Evolutionary conservation across 2,888 invertebrate species (phyloP), one percentile per base, ranked within the genome.

Genomic region (Elgonia sp.): DNA sequence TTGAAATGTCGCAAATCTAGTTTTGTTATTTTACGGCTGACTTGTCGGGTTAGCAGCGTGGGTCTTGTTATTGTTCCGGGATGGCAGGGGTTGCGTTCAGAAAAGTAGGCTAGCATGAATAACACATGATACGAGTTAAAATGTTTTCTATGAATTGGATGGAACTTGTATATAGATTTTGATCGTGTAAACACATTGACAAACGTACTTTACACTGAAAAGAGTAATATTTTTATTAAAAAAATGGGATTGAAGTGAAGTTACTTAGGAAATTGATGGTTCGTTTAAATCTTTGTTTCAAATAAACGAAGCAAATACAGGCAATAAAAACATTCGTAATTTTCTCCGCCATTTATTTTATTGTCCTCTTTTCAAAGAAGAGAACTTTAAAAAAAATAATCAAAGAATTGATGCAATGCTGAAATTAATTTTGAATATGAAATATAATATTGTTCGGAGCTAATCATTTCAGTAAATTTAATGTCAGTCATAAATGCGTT

Each of bases 1-100:
- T 65, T 72, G 83, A 87, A 87, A 87, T 53, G 83, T 83, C 83
- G 67, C 83, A 79, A 83, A 83, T 87, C 79, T 79, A 67, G 70
- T 82, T 86, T 82, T 65, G 79, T 77, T 60, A 50, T 69, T 70
- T 76, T 53, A 37, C 57, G 75, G 50, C 39, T 67, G 65, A 82
- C 77, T 86, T 82, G 16, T 55, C 37, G 18, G 29, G 21, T 50
- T 39, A n/a, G 55, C 20, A 21, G n/a, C 16, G 29, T 16, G 53
- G 40, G 63, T 50, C 21, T 62, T 57, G 73, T 80, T 82, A 82
- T 82, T 65, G 82, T 82, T 73, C 73, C 65, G 69, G 53, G 75
- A 20, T n/a, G 20, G 21, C 53, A 46, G 60, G 50, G 53, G 70
- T 53, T 53, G 37, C 37, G 37, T 53, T 67, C 62, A 39, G 21